phyloP scores from a whole-genome alignment of 2,797 vertebrate species.

The Holocentrus rufus region DNA sequence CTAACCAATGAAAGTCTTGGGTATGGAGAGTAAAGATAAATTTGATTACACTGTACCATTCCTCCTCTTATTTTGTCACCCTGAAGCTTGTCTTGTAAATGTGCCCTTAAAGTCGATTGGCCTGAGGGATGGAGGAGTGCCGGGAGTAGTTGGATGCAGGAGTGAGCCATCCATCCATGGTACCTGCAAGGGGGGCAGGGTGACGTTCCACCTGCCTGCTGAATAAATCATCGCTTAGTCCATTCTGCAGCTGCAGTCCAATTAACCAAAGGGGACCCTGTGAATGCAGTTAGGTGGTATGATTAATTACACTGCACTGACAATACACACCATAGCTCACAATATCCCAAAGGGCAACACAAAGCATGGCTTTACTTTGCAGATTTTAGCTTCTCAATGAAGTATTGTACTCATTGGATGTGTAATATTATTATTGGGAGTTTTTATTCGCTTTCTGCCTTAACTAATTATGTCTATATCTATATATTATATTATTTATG shows the following conservation, averaged over 20 bases:
- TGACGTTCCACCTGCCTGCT: constrained; percentile 64
- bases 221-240: constrained; percentile 78
- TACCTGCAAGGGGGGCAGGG: constrained; percentile 47
- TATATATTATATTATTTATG: no score
- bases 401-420: constrained; percentile 46
- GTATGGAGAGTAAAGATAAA: constrained; percentile 33
- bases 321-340: constrained; percentile 62
- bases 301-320: constrained; percentile 77
- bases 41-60: constrained; percentile 58
- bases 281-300: constrained; percentile 71
- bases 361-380: constrained; percentile 48
- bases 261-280: constrained; percentile 77
- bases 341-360: constrained; percentile 61
- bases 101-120: constrained; percentile 61
- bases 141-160: constrained; percentile 47
- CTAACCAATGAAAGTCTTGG: constrained; percentile 24
- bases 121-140: constrained; percentile 66
- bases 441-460: constrained; percentile 45
- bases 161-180: constrained; percentile 68
- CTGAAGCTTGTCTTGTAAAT: constrained; percentile 53
- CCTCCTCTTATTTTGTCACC: constrained; percentile 55
- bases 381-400: constrained; percentile 47
- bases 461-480: constrained; percentile 46
- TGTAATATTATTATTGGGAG: constrained; percentile 38
- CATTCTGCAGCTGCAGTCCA: constrained; percentile 75